Evolutionary conservation across 2,797 vertebrate genomes (phyloP), one percentile per base, ranked within the genome.

Genomic region (Xenentodon cancila): DNA sequence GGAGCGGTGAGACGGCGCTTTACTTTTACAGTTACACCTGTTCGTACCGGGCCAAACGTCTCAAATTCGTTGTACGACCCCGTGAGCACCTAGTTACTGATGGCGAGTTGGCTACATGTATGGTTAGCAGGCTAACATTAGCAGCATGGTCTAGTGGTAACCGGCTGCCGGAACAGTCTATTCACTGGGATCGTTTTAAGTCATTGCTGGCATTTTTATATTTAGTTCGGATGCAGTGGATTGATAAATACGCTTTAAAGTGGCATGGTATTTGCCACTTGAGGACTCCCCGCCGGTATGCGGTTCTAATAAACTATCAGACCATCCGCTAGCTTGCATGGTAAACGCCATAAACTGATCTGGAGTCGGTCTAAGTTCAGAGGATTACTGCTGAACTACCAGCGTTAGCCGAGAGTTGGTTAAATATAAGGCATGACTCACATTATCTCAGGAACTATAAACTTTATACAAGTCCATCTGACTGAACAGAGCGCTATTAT

Each of bases 81-180:
- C 32, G 17, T 1, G 2, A 54, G 7, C 48, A 5, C 27, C n/a
- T 21, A 17, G 1, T 15, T 19, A 8, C 0, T 59, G 45, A 47
- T 64, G 5, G 8, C 6, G 32, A 64, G 45, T 56, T 3, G 11
- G 68, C 69, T 60, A 72, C 81, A 77, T 89, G 80, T 84, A 27
- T 59, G 48, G 49, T 82, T 84, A 84, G 88, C 89, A 73, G 9
- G 82, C 86, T 86, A 88, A 71, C 61, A 37, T 55, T 80, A 87
- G 84, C 83, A 42, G 19, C 34, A 42, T 68, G 57, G 51, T 30
- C 64, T 48, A 42, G 48, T 71, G 45, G 11, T 8, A 22, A 68
- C 62, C 45, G 16, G 76, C 71, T 77, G 18, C 58, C 64, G 72
- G 63, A 77, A 67, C 55, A 51, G 80, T 77, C 77, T 86, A 76